These are phyloP conservation scores for Hyppa rectilinea DNA, from an alignment of 2,888 invertebrate genomes.

Conservation along the genomic window DNA sequence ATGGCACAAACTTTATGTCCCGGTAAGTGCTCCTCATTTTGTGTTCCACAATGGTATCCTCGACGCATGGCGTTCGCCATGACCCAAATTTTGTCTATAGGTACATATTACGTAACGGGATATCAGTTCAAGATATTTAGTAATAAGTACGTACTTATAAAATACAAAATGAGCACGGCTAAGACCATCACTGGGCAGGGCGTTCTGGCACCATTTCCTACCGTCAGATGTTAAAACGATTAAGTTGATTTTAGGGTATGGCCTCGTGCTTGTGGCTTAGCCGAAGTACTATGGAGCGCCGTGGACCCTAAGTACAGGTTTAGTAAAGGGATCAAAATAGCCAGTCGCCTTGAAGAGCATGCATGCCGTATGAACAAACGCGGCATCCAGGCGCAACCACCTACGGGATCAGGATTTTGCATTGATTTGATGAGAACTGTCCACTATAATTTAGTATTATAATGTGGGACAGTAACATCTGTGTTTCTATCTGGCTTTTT, in stretches of 20 bases:
- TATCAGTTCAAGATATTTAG: not conserved
- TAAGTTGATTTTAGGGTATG: conserved; percentile 51
- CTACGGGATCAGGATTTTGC: conserved; percentile 92
- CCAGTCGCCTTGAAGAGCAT: conserved; percentile 81
- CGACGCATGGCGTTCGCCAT: not conserved
- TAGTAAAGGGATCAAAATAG: conserved; percentile 67
- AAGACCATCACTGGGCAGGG: not conserved
- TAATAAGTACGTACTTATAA: too few species aligned
- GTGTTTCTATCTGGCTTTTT: conserved; percentile 11
- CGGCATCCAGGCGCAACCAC: conserved; percentile 93
- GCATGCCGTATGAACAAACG: conserved; percentile 93
- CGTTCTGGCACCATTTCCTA: not conserved
- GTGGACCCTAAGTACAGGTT: not conserved
- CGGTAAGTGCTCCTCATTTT: conserved; percentile 71
- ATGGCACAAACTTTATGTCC: conserved; percentile 91
- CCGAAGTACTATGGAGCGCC: conserved; percentile 29
- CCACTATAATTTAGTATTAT: conserved; percentile 10
- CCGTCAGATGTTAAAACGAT: not conserved
- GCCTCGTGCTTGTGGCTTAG: conserved; percentile 7
- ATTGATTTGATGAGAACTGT: not conserved
- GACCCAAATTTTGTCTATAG: too few species aligned
- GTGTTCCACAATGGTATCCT: not conserved
- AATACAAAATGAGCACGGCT: not conserved
- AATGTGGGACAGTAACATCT: conserved; percentile 5
- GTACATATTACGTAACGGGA: too few species aligned